Evolutionary conservation across 2,797 vertebrate genomes (phyloP).

Genomic region (Malurus splendens): DNA sequence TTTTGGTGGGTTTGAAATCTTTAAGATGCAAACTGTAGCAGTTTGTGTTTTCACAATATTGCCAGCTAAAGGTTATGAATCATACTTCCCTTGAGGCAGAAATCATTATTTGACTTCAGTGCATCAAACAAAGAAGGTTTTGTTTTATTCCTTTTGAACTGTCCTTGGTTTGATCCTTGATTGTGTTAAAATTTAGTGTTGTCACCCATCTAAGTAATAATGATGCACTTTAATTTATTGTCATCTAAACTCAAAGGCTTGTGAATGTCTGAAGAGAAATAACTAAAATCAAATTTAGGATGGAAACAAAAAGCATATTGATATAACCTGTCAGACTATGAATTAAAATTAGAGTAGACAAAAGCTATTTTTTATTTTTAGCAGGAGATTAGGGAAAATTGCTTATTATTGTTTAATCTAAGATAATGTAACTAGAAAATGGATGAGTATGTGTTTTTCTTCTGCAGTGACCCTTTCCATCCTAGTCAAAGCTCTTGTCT

Average conservation of each 20-base stretch:
- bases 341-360: not conserved
- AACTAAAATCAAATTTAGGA: not conserved
- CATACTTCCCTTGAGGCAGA: not conserved
- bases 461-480: not conserved
- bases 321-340: not conserved
- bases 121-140: not conserved
- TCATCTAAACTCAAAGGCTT: not conserved
- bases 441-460: not conserved
- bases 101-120: not conserved
- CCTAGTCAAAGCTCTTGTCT: not conserved
- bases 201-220: conserved; percentile 1
- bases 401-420: not conserved
- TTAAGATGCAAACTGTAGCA: not conserved
- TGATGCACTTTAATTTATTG: conserved; percentile 4
- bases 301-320: not conserved
- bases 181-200: conserved; percentile 23
- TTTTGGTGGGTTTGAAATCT: not conserved
- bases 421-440: not conserved
- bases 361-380: not conserved
- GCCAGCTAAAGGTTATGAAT: not conserved
- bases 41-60: not conserved
- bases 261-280: not conserved
- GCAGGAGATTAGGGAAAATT: not conserved
- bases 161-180: conserved; percentile 12
- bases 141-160: conserved; percentile 12